These are phyloP conservation scores for Eremophila alpestris DNA, from an alignment of 2,797 vertebrate species.

Conservation along the genomic window DNA sequence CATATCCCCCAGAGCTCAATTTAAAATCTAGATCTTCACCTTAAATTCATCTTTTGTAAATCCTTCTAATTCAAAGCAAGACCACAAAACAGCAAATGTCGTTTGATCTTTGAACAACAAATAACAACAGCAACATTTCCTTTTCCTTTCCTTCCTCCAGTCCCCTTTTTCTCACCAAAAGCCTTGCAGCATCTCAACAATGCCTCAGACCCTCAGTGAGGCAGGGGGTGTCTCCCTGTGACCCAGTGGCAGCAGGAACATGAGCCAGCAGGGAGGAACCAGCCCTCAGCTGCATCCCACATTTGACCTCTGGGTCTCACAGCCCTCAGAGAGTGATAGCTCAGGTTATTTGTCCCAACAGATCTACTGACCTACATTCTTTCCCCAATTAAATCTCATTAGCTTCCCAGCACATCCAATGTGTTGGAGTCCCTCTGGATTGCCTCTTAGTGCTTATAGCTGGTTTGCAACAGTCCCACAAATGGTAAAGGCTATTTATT, in stretches of 20 bases:
- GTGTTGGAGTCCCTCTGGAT: neutral
- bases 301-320: neutral
- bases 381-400: neutral
- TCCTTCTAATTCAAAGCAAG: neutral
- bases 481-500: neutral
- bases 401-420: neutral
- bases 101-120: neutral
- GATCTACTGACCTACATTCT: neutral
- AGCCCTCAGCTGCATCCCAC: neutral
- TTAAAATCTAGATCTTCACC: neutral
- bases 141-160: neutral
- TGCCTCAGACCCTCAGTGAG: neutral
- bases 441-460: neutral
- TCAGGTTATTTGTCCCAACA: neutral
- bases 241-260: accelerated
- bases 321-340: neutral
- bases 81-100: neutral
- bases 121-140: neutral
- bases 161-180: neutral
- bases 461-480: neutral
- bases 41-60: neutral
- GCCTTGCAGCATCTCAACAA: neutral
- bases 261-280: neutral
- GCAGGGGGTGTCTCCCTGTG: neutral
- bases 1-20: accelerated